phyloP scores from a whole-genome alignment of 2,888 invertebrate genomes.

The Onthophagus sagittarius region DNA sequence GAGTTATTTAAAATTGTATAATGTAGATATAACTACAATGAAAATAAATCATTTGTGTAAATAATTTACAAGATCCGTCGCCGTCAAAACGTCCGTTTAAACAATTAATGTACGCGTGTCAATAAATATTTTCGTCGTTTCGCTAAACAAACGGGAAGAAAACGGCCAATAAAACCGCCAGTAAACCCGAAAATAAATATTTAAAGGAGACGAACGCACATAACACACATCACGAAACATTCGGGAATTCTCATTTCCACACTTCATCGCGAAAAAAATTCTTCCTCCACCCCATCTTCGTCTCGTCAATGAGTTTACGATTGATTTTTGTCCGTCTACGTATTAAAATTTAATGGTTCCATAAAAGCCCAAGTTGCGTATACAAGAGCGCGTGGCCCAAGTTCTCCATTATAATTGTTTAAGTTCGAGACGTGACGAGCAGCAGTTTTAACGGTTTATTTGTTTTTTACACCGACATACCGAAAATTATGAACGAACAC shows the following conservation, averaged over 20 bases:
- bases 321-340: background rate
- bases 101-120: background rate
- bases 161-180: background rate
- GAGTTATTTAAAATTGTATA: too few species aligned
- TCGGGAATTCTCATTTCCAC: too few species aligned
- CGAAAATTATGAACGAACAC: background rate
- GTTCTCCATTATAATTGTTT: background rate
- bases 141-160: background rate
- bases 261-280: too few species aligned
- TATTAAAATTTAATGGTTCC: background rate
- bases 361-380: background rate
- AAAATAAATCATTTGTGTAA: background rate
- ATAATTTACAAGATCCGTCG: background rate
- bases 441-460: background rate
- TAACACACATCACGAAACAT: too few species aligned
- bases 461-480: background rate
- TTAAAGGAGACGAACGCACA: background rate
- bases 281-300: background rate
- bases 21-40: background rate
- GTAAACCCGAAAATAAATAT: background rate
- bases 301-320: background rate
- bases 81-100: background rate
- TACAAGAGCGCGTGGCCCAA: background rate
- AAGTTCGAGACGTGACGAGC: background rate
- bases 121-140: background rate